These are phyloP conservation scores for Siderastrea siderea DNA, from an alignment of 92 coral and sea anemone genomes.

Conservation along the genomic window DNA sequence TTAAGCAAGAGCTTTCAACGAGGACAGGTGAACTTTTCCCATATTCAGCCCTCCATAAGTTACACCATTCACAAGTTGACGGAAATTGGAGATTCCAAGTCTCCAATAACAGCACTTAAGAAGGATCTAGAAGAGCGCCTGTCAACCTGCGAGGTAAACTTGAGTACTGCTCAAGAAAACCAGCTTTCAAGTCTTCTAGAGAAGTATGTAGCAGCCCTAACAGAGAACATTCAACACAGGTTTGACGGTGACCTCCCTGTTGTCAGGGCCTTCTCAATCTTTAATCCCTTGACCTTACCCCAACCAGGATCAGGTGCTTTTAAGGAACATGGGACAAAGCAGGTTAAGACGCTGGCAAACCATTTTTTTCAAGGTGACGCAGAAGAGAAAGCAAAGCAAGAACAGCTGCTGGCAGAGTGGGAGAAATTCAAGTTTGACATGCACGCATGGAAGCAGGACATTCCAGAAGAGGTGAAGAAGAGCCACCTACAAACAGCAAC, in stretches of 20 bases:
- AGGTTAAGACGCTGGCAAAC: slow-evolving; percentile 33
- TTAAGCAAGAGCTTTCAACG: slow-evolving; percentile 48
- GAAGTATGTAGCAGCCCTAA: slow-evolving; percentile 46
- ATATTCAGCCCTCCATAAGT: slow-evolving; percentile 42
- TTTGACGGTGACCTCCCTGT: slow-evolving; percentile 39
- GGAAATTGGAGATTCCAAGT: slow-evolving; percentile 39
- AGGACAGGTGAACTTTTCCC: slow-evolving; percentile 54
- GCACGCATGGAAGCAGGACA: slow-evolving; percentile 35
- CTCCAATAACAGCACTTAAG: slow-evolving; percentile 33
- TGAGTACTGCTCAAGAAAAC: slow-evolving; percentile 22
- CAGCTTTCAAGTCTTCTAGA: slow-evolving; percentile 29
- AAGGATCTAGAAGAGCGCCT: slow-evolving; percentile 36
- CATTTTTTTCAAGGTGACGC: slow-evolving; percentile 31
- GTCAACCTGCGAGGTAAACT: slow-evolving; percentile 17
- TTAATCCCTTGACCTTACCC: slow-evolving; percentile 47
- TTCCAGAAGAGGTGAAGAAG: slow-evolving; percentile 50
- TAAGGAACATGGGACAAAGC: slow-evolving; percentile 38
- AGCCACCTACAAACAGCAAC: slow-evolving; percentile 41
- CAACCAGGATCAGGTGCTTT: slow-evolving; percentile 46
- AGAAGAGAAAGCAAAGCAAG: slow-evolving; percentile 37
- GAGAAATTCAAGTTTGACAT: slow-evolving; percentile 23
- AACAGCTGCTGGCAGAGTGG: slow-evolving; percentile 40
- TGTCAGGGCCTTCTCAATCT: slow-evolving; percentile 51
- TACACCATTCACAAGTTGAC: slow-evolving; percentile 37
- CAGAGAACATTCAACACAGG: slow-evolving; percentile 39